Base-by-base conservation (phyloP, 2,797 vertebrate genomes). In the Ctenosaura bakeri region DNA sequence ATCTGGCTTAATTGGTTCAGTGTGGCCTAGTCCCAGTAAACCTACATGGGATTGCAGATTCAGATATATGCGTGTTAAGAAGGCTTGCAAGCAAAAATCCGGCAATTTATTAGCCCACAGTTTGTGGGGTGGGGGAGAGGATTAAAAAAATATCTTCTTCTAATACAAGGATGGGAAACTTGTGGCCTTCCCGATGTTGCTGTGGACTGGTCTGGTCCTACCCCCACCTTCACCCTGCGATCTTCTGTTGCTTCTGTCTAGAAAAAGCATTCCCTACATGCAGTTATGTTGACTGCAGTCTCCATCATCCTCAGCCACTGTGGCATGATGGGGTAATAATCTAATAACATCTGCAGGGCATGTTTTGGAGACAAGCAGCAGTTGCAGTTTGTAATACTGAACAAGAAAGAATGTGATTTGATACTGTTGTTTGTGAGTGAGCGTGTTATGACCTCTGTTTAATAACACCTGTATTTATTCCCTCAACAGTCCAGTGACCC, bases 401-500 rank as follows among this genome's bases (percentile, higher is more conserved):
- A 32, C 29, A 69, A 32, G 29, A 69, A 69, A 3, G 66, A 32
- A 32, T 69, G 26, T 69, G 59, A 18, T 59, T 59, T 3, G 4
- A 52, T 54, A 35, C 13, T 52, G 42, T 20, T 54, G 29, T 32
- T 52, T 79, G n/a, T 35, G 35, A 56, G 9, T 78, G 18, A 22
- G 59, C 52, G 9, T 12, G 26, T 80, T 69, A 62, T 32, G 18
- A 42, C 73, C 9, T 78, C 64, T 1, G 3, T 29, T 56, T 12
- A 85, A 50, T 35, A 52, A 66, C n/a, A 78, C 18, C 1, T 1
- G 1, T 56, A 76, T 88, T 56, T 35, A 73, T 84, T 78, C 35
- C 26, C 74, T 78, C 83, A 86, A 52, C 96, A 99, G 98, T 97
- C 89, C 7, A 96, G 95, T 83, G 98, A 99, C 78, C 32, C 98